phyloP scores from a whole-genome alignment of 2,113 vertebrate species.

The Struthio camelus region DNA sequence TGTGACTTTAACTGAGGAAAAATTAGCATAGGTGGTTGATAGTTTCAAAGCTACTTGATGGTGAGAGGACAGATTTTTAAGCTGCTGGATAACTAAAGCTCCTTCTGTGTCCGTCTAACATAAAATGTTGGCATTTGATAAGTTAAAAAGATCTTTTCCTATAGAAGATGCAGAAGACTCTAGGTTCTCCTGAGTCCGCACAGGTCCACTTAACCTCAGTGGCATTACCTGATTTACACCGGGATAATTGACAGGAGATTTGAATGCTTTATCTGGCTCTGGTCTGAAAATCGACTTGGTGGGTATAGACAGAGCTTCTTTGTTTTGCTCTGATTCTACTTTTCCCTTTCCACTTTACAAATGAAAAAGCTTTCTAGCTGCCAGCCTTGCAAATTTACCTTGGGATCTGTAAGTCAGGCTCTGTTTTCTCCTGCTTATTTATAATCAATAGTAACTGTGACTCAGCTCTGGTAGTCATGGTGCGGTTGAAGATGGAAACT shows the following conservation, averaged over 20 bases:
- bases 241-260: neutral
- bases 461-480: constrained; percentile 58
- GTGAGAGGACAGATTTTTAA: neutral
- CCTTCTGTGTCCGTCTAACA: neutral
- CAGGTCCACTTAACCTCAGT: neutral
- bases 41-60: neutral
- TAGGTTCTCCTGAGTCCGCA: fast-evolving
- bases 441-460: constrained; percentile 54
- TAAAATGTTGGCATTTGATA: neutral
- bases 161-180: neutral
- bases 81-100: neutral
- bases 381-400: constrained; percentile 40
- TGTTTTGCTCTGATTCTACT: neutral
- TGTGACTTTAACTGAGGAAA: neutral
- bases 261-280: neutral
- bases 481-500: constrained; percentile 14
- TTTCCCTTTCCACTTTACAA: neutral
- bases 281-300: fast-evolving
- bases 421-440: constrained; percentile 9
- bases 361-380: constrained; percentile 18
- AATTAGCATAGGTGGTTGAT: neutral
- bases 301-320: neutral
- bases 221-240: neutral
- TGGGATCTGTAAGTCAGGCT: constrained; percentile 24
- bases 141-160: neutral